These are phyloP conservation scores for Harmothoe impar DNA, from an alignment of 2,888 invertebrate genomes.

Conservation along the genomic window DNA sequence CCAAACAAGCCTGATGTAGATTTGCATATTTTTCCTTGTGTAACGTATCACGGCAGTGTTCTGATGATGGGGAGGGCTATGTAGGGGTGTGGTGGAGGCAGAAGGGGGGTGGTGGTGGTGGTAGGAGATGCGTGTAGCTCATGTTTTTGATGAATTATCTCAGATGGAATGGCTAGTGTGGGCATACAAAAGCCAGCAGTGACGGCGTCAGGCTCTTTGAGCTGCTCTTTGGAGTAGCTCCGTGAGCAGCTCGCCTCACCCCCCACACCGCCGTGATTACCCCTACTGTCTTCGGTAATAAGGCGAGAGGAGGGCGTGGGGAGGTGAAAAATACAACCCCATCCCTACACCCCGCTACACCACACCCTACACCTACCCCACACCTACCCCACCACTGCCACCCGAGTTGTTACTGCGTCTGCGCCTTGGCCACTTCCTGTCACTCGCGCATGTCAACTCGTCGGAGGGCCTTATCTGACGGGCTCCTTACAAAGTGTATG, in stretches of 20 bases:
- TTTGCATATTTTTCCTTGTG: constrained; percentile 55
- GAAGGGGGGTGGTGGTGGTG: too few species aligned
- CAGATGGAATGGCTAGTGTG: constrained; percentile 45
- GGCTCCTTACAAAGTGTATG: not conserved
- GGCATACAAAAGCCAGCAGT: constrained; percentile 36
- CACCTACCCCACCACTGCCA: not conserved
- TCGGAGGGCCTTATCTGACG: too few species aligned
- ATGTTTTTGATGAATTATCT: constrained; percentile 38
- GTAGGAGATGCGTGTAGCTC: not conserved
- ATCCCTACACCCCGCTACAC: not conserved
- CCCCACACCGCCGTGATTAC: not conserved
- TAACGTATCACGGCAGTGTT: constrained; percentile 45
- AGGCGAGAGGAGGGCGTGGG: not conserved
- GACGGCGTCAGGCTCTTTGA: constrained; percentile 9
- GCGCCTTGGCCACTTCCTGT: too few species aligned
- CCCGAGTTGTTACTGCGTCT: not conserved
- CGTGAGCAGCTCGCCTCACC: not conserved
- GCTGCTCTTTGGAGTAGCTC: not conserved
- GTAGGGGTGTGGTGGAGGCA: too few species aligned
- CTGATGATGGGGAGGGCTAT: not conserved
- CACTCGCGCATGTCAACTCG: too few species aligned
- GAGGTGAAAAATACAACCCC: constrained; percentile 13
- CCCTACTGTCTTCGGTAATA: constrained; percentile 34
- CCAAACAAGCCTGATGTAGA: constrained; percentile 57
- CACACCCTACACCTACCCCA: too few species aligned